Percentiles rank a stretch among this genome's conserved stretches.
Evolutionary conservation across 2,113 vertebrate genomes (phyloP).

Genomic region (Poecilia latipinna): DNA sequence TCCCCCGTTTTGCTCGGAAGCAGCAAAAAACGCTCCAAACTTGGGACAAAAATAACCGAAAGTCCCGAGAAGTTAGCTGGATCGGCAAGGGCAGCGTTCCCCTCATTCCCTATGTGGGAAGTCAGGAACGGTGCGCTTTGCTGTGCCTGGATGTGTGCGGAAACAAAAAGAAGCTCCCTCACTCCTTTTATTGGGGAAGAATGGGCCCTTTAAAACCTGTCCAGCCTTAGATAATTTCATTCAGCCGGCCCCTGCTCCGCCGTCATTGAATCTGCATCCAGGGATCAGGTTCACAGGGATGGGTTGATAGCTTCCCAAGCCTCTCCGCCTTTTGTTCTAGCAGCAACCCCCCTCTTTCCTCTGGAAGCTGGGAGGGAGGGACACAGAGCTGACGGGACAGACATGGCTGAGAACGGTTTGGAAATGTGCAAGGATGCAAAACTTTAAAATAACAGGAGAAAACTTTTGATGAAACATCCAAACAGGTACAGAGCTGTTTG

Average conservation of each 20-base stretch:
- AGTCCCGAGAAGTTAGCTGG: slow-evolving; percentile 32
- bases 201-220: slow-evolving; percentile 98
- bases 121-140: slow-evolving; percentile 82
- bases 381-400: slow-evolving; percentile 89
- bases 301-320: slow-evolving; percentile 98
- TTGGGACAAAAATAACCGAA: neutral
- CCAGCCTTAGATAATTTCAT: slow-evolving; percentile 99
- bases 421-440: slow-evolving; percentile 71
- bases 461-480: neutral
- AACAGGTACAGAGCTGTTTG: slow-evolving; percentile 37
- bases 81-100: slow-evolving; percentile 8
- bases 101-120: slow-evolving; percentile 61
- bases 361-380: slow-evolving; percentile 78
- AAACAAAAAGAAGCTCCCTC: slow-evolving; percentile 89
- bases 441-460: neutral
- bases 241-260: slow-evolving; percentile 91
- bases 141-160: slow-evolving; percentile 70
- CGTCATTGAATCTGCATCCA: slow-evolving; percentile 93
- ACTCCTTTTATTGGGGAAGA: slow-evolving; percentile 87
- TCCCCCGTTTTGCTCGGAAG: slow-evolving; percentile 50
- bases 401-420: slow-evolving; percentile 92
- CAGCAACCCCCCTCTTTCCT: slow-evolving; percentile 49
- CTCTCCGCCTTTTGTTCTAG: slow-evolving; percentile 93
- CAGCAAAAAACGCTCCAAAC: neutral
- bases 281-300: slow-evolving; percentile 96